Percentiles rank a stretch among this genome's conserved stretches.
phyloP scores from a whole-genome alignment of 2,797 vertebrate species.

The Rhynchonycteris naso region DNA sequence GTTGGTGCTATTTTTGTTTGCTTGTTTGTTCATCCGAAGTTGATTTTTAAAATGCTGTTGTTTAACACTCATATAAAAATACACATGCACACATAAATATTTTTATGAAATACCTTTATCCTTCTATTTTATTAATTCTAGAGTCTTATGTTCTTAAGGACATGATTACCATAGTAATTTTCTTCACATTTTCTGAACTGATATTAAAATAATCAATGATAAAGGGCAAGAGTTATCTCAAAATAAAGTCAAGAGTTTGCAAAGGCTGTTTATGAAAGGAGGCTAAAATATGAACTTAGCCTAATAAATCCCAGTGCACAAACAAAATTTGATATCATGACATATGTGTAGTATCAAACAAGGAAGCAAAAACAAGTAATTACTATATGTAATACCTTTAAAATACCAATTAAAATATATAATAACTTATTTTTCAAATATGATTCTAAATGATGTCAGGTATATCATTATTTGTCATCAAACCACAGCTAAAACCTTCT shows the following conservation, averaged over 20 bases:
- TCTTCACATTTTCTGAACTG: conserved; percentile 76
- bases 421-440: conserved; percentile 46
- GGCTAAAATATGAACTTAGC: conserved; percentile 68
- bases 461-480: conserved; percentile 41
- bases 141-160: conserved; percentile 72
- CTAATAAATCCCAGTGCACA: conserved; percentile 60
- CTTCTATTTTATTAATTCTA: conserved; percentile 72
- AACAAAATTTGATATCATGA: conserved; percentile 53
- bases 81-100: not conserved
- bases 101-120: conserved; percentile 61
- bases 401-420: conserved; percentile 50
- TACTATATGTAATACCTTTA: conserved; percentile 50
- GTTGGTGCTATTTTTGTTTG: not conserved
- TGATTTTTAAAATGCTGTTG: conserved; percentile 58
- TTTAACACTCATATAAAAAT: conserved; percentile 49
- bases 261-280: conserved; percentile 69
- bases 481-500: conserved; percentile 57
- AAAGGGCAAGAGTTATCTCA: conserved; percentile 64
- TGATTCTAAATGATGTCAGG: conserved; percentile 29
- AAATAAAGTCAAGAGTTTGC: conserved; percentile 68
- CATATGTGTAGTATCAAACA: not conserved
- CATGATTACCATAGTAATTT: conserved; percentile 73
- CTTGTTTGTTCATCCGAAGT: conserved; percentile 22
- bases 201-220: conserved; percentile 78
- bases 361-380: conserved; percentile 54